phyloP scores from a whole-genome alignment of 2,113 vertebrate genomes.

The Tursiops truncatus region DNA sequence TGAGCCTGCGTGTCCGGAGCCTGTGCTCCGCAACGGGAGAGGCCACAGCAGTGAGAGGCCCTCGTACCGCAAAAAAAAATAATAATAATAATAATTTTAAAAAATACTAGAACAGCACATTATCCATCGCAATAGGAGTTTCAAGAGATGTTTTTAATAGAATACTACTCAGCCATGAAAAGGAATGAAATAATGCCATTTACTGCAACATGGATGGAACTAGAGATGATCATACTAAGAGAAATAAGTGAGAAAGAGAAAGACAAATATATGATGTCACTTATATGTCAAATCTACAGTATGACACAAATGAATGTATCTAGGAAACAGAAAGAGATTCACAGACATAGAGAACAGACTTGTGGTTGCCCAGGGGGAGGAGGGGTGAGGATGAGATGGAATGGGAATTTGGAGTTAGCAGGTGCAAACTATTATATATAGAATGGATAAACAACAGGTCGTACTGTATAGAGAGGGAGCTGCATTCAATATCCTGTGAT shows the following conservation, averaged over 20 bases:
- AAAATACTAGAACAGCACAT: neutral
- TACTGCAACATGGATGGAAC: neutral
- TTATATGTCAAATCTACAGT: neutral
- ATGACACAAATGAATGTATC: neutral
- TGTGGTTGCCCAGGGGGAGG: neutral
- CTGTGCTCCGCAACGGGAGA: no score
- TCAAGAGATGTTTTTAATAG: slow-evolving; percentile 14
- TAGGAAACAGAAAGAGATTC: neutral
- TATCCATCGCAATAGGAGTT: neutral
- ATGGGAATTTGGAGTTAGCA: neutral
- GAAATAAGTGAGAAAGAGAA: neutral
- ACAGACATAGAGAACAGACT: neutral
- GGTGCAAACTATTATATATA: neutral
- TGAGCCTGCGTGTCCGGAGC: no score
- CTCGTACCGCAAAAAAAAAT: no score
- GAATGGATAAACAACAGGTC: neutral
- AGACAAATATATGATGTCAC: neutral
- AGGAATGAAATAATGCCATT: neutral
- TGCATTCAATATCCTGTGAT: neutral
- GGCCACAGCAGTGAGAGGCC: no score
- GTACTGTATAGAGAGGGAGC: neutral
- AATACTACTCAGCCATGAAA: neutral
- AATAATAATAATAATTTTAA: no score
- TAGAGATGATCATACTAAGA: neutral
- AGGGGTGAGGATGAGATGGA: neutral